Conservation (phyloP, 35 echinoderm and acorn worm species). For the Amphiura filiformis region DNA sequence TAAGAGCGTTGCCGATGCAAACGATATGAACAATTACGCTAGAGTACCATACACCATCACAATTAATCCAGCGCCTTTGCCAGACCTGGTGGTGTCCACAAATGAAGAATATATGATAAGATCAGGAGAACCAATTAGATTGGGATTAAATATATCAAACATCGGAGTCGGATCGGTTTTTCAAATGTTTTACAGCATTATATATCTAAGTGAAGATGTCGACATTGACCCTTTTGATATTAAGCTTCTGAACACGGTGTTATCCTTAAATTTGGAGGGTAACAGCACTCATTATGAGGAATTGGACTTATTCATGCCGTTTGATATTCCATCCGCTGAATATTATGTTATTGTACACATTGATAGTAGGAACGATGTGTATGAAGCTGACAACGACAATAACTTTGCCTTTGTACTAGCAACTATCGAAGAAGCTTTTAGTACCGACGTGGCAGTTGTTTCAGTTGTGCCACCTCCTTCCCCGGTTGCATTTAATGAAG, state of each 20-base stretch:
- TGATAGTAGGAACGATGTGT: constrained; percentile 43
- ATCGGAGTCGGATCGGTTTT: background rate
- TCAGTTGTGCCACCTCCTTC: constrained; percentile 16
- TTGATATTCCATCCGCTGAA: constrained; percentile 32
- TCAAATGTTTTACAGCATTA: constrained; percentile 19
- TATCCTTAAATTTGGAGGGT: background rate
- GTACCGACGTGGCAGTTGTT: constrained; percentile 34
- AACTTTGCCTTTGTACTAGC: constrained; percentile 22
- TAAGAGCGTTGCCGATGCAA: constrained; percentile 6
- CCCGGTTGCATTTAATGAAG: background rate
- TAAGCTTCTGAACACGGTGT: background rate
- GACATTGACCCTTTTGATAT: constrained; percentile 47
- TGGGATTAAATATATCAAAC: constrained; percentile 38
- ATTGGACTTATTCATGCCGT: constrained; percentile 43
- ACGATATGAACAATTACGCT: constrained; percentile 25
- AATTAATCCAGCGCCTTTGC: constrained; percentile 30
- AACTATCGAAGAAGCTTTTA: constrained; percentile 2
- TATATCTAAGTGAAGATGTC: constrained; percentile 49
- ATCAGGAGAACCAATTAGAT: constrained; percentile 46
- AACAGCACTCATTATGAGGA: constrained; percentile 1
- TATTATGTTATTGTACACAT: constrained; percentile 45
- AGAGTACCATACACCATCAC: background rate
- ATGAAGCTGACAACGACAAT: constrained; percentile 37
- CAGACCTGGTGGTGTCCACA: constrained; percentile 19
- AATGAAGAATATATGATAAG: background rate